These are phyloP conservation scores for Tenthredo livida DNA, from an alignment of 2,888 invertebrate species.

Conservation along the genomic window DNA sequence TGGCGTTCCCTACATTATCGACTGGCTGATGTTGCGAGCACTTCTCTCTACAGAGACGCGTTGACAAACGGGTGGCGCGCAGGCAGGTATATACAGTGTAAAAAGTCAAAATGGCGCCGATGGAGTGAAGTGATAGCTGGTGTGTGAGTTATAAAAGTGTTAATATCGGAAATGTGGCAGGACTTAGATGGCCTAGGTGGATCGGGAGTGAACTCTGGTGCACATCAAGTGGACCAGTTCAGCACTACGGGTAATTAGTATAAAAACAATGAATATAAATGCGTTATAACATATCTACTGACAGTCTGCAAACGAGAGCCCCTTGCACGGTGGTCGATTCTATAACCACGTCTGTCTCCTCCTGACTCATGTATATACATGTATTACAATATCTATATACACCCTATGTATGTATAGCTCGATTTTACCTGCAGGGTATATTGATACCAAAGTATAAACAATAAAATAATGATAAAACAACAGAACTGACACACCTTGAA, in stretches of 20 bases:
- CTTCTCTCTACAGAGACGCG: neutral
- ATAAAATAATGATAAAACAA: no score
- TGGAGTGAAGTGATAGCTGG: constrained; percentile 68
- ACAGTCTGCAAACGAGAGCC: constrained; percentile 19
- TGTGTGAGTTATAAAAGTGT: constrained; percentile 66
- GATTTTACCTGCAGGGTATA: no score
- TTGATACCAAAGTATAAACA: no score
- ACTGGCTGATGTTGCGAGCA: neutral
- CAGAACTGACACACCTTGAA: no score
- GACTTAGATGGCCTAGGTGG: constrained; percentile 73
- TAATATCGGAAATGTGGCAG: constrained; percentile 74
- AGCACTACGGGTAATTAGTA: constrained; percentile 70
- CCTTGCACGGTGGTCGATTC: constrained; percentile 46
- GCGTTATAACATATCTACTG: neutral
- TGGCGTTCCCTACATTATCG: neutral
- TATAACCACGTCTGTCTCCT: constrained; percentile 30
- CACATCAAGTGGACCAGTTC: constrained; percentile 75
- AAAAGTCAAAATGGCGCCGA: constrained; percentile 73
- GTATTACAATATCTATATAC: no score
- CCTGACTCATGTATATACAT: no score
- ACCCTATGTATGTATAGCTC: no score
- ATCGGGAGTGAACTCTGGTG: constrained; percentile 71
- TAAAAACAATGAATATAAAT: neutral
- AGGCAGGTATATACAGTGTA: neutral
- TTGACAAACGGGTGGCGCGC: constrained; percentile 11